Base-by-base conservation (phyloP, 2,888 invertebrate genomes). In the Tridacna crocea region DNA sequence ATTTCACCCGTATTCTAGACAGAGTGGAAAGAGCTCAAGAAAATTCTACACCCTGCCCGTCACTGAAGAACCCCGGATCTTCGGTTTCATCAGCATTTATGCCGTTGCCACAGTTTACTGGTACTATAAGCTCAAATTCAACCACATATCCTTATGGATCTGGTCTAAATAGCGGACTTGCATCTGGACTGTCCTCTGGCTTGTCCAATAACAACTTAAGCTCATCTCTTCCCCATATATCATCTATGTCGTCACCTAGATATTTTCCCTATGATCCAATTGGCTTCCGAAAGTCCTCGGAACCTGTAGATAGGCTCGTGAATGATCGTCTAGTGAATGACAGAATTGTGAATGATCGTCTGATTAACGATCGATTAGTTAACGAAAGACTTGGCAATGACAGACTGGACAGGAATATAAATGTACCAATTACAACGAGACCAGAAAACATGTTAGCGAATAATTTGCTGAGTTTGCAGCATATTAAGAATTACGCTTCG, bases 211-310 rank as follows among this genome's bases (percentile, higher is more conserved):
- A 89, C 80, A 92, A 90, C 74, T 90, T 93, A 75, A 92, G 91
- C 81, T 91, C 93, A 46, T 91, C 93, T 8, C 88, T 93, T 68
- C 92, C 93, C 26, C 93, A 93, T 88, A 92, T 94, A 88, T 93
- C 93, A 76, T 92, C 92, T 65, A 92, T 92, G 91, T 92, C 93
- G 72, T 93, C 92, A 68, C 93, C 93, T 80, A 93, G 94, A 79
- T 95, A 95, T 95, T 96, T 98, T 89, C 95, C 96, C 6, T 99
- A 99, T 95, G 98, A 98, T 94, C 97, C 98, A 77, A 96, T 98
- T 93, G 97, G 97, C 94, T 97, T 98, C 95, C 97, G 97, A 93
- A 97, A 97, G 93, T 96, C 94, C 65, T 60, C 80, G 15, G 82
- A 83, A 51, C 81, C 86, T 15, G 73, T 80, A 10, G 81, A 81